Base-by-base conservation (phyloP, 2,888 invertebrate genomes). In the Xiphydria camelus region DNA sequence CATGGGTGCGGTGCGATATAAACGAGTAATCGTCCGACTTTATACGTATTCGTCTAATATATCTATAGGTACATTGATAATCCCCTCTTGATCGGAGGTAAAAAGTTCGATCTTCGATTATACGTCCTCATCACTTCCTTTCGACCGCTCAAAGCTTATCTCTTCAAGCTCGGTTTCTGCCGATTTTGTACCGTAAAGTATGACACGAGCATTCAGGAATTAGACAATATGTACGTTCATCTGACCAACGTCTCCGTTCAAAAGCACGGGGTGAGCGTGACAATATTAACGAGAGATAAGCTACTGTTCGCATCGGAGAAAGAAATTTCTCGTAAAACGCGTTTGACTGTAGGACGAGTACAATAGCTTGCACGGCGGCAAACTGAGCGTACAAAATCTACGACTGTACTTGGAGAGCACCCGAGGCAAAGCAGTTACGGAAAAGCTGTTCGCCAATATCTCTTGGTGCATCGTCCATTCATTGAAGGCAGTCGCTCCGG, bases 241-340 rank as follows among this genome's bases (percentile, higher is more conserved):
- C 81, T 96, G 41, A 96, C 96, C 7, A 97, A 97, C 73, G 96
- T 96, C 3, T 95, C 96, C 46, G 94, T 97, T n/a, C 97, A 98
- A 76, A 96, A 95, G 76, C 94, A 94, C 70, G 95, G 95, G 56
- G 89, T 88, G 76, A 78, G 82, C 77, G 49, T n/a, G n/a, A n/a
- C n/a, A n/a, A n/a, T n/a, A n/a, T n/a, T 40, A n/a, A 9, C 10
- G 34, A 2, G 7, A 23, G 7, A 23, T 7, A n/a, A n/a, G n/a
- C n/a, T n/a, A n/a, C n/a, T n/a, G n/a, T n/a, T n/a, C n/a, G n/a
- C n/a, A n/a, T n/a, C n/a, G n/a, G n/a, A n/a, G n/a, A n/a, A n/a
- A n/a, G n/a, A n/a, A n/a, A n/a, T n/a, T n/a, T n/a, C n/a, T n/a
- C n/a, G n/a, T 36, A 19, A 45, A 46, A 21, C 4, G n/a, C 4